These are phyloP conservation scores for Microctonus hyperodae DNA, from an alignment of 2,888 invertebrate genomes.

Conservation along the genomic window DNA sequence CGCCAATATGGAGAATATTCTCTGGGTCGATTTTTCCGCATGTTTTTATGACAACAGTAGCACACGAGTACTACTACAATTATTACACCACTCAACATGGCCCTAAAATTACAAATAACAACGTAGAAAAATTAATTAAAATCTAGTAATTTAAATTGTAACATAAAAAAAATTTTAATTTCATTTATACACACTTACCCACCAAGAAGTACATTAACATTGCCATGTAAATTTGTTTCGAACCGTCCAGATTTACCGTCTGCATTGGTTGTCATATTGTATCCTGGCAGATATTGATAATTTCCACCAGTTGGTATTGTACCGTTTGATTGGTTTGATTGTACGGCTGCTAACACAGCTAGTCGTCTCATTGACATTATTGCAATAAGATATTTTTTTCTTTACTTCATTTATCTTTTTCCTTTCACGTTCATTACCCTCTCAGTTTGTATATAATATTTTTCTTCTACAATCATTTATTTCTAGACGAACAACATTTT, in stretches of 20 bases:
- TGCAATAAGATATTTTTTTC: background rate
- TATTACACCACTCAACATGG: constrained; percentile 79
- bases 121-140: background rate
- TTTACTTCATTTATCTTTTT: background rate
- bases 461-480: background rate
- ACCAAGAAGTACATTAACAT: constrained; percentile 78
- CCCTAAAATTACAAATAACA: constrained; percentile 66
- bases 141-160: background rate
- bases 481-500: background rate
- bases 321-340: constrained; percentile 41
- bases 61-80: constrained; percentile 80
- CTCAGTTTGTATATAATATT: background rate
- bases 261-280: constrained; percentile 45
- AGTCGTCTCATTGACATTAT: constrained; percentile 73
- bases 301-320: constrained; percentile 26
- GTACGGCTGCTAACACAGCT: constrained; percentile 64
- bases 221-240: constrained; percentile 66
- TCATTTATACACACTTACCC: constrained; percentile 69
- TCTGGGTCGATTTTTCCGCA: constrained; percentile 64
- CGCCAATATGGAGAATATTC: constrained; percentile 64
- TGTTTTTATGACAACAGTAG: constrained; percentile 74
- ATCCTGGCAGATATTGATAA: constrained; percentile 38
- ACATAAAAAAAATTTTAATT: too few species aligned
- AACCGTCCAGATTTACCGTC: constrained; percentile 48
- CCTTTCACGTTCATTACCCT: background rate